Evolutionary conservation across 2,113 vertebrate genomes (phyloP), one percentile per base, ranked within the genome.

Genomic region (Erinaceus europaeus): DNA sequence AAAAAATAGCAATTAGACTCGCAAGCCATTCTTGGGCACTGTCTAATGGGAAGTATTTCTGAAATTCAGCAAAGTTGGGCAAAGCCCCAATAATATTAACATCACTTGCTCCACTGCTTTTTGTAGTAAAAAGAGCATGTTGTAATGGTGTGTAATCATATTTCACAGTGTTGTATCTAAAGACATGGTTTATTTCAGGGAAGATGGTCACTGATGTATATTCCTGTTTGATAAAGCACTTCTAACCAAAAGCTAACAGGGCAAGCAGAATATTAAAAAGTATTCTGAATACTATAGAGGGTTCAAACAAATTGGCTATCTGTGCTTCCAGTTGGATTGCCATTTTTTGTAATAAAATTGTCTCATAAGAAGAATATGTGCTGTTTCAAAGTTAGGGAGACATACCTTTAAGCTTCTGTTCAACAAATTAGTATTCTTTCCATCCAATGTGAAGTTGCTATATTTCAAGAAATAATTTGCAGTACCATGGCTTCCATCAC

Each of bases 41-140:
- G 84, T 89, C 75, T 79, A 91, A 65, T 90, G 55, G 81, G 65
- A 86, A 94, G 65, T 55, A 79, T 82, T 78, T 13, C 20, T 67
- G 55, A 81, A 57, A 93, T 67, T 89, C 55, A 52, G 65, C 42
- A 77, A 55, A 84, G 61, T 77, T 74, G 73, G 77, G 52, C 65
- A 72, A 64, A 84, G 40, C 84, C 81, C 50, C 89, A 67, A 14
- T 61, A 61, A 84, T 46, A 68, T 89, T 90, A 92, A 68, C 65
- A 85, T 64, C 32, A 25, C 46, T 91, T 82, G 90, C 65, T 81
- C 82, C 81, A 79, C 52, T 93, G 87, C 78, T 87, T 89, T 84
- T 62, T 25, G 6, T 62, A 67, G 68, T 50, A 80, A 69, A n/a
- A 80, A 77, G 71, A 89, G 55, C 17, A 62, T 32, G 27, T 38